phyloP scores from a whole-genome alignment of 2,888 invertebrate genomes.

The Standfussiana lucernea region DNA sequence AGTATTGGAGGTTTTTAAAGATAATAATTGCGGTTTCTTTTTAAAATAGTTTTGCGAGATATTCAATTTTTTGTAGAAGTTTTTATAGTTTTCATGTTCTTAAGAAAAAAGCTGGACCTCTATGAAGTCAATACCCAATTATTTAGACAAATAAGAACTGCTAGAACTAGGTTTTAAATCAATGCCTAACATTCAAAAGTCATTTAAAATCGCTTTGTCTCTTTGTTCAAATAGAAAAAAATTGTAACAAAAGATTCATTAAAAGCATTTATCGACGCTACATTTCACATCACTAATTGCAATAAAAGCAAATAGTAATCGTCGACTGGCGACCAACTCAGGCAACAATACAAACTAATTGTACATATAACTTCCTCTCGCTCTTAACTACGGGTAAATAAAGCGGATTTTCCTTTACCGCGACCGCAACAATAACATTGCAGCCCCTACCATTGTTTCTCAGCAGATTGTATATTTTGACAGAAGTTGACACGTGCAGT shows the following conservation, averaged over 20 bases:
- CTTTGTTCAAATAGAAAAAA: constrained; percentile 23
- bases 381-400: constrained; percentile 11
- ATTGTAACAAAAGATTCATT: constrained; percentile 36
- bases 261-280: constrained; percentile 53
- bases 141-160: background rate
- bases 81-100: background rate
- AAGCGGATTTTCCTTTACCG: constrained; percentile 34
- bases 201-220: constrained; percentile 15
- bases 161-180: background rate
- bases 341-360: constrained; percentile 44
- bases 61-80: background rate
- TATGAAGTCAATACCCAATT: background rate
- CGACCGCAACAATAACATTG: constrained; percentile 24
- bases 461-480: constrained; percentile 67
- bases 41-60: background rate
- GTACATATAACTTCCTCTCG: constrained; percentile 13
- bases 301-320: constrained; percentile 63
- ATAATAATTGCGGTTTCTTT: background rate
- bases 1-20: background rate
- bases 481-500: constrained; percentile 66
- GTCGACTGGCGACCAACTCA: constrained; percentile 50
- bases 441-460: constrained; percentile 62
- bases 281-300: constrained; percentile 63
- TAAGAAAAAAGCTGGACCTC: background rate
- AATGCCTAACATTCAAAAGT: background rate